Evolutionary conservation across 2,113 vertebrate species (phyloP), one percentile per base, ranked within the genome.

Genomic region (Spermophilus dauricus): DNA sequence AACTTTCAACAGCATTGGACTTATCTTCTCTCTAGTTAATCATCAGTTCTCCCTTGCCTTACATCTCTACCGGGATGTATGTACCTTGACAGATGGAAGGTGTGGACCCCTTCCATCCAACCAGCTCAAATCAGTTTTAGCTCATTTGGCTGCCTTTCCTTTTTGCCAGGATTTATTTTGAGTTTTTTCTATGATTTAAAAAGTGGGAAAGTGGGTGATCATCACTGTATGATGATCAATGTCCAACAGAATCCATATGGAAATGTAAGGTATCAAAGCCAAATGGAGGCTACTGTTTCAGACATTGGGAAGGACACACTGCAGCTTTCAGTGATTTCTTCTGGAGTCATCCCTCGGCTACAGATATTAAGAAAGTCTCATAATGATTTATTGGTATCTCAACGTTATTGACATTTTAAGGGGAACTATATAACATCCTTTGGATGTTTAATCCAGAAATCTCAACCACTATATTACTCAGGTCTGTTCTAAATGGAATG

Each of bases 91-190:
- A 92, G 75, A 89, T 48, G 26, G 53, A 86, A 11, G 86, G 28
- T 70, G 53, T 69, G 30, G 96, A 89, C 86, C 75, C 70, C 69
- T 97, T 97, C 97, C 77, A 96, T 86, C 58, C 28, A 81, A 0
- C 1, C 70, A 77, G 51, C 67, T 98, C 81, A 95, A 83, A 94
- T 92, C 91, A 80, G 61, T 94, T 96, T 91, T 32, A 8, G 0
- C 32, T 97, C 86, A 28, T 96, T 96, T 97, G 94, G 28, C 85
- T 94, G 97, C 84, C 56, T 80, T 96, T 97, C 82, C 80, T 67
- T 95, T 73, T 96, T 97, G 77, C 78, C 30, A 37, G 67, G 28
- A 80, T 75, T 58, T 76, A 11, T 81, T 96, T 86, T 78, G 45
- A 58, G 22, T 67, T 67, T 86, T 58, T 58, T 14, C 58, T 69